Conservation (phyloP, 2,113 vertebrate genomes). For the Proterorhinus semilunaris region DNA sequence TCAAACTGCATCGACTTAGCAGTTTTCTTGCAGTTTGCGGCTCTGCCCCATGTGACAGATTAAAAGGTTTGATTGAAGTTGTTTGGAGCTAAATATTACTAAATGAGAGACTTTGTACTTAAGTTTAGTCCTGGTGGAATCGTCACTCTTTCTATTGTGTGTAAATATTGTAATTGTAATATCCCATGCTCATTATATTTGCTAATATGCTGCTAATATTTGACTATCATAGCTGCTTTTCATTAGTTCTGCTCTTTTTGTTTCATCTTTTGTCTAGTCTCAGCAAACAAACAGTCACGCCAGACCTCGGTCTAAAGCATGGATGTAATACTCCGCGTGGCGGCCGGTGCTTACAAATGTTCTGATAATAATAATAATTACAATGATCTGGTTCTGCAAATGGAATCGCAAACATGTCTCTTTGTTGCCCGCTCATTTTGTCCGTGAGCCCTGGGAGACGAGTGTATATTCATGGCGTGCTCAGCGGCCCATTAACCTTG, state of each 20-base stretch:
- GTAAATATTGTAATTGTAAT: no score
- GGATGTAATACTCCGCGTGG: not conserved
- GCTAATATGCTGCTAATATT: no score
- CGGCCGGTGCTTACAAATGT: not conserved
- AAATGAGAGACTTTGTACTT: no score
- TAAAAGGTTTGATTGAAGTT: no score
- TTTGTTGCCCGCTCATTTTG: slow-evolving; percentile 29
- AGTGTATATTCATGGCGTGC: slow-evolving; percentile 24
- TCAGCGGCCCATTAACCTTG: slow-evolving; percentile 20
- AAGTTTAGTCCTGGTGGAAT: no score
- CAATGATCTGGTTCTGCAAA: slow-evolving; percentile 10
- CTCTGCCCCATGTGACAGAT: no score
- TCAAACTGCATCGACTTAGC: no score
- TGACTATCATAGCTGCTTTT: not conserved
- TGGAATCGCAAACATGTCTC: slow-evolving; percentile 15
- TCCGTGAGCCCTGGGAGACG: slow-evolving; percentile 41
- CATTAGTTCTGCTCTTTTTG: not conserved
- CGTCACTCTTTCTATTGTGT: no score
- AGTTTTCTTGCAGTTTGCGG: no score
- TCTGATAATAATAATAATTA: slow-evolving; percentile 1
- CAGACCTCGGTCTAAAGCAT: not conserved
- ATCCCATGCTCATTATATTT: no score
- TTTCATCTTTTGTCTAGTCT: not conserved
- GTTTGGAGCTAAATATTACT: no score
- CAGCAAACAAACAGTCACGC: not conserved